Evolutionary conservation across 2,888 invertebrate species (phyloP).

Genomic region (Eledone cirrhosa): DNA sequence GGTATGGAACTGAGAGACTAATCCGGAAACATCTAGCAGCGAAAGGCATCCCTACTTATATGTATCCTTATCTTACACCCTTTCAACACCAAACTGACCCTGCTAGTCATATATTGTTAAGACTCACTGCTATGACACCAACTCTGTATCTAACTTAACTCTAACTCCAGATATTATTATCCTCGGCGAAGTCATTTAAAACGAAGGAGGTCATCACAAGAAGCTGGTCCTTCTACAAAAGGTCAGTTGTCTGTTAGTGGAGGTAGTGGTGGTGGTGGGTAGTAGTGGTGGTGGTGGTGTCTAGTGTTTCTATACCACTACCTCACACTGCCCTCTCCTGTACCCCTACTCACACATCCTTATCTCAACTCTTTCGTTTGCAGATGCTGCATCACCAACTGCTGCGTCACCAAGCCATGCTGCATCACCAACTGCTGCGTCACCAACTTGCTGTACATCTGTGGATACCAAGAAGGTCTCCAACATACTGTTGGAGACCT

Average conservation of each 20-base stretch:
- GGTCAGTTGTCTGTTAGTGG: too few species aligned
- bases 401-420: background rate
- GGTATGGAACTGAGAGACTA: constrained; percentile 66
- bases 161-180: constrained; percentile 48
- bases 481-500: constrained; percentile 44
- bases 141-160: background rate
- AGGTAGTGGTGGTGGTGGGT: too few species aligned
- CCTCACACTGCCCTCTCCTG: too few species aligned
- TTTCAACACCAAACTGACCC: background rate
- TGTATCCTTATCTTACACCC: constrained; percentile 66
- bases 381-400: background rate
- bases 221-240: too few species aligned
- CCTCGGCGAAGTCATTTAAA: constrained; percentile 49
- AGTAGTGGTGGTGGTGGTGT: too few species aligned
- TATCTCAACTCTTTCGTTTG: too few species aligned
- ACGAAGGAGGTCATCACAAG: constrained; percentile 37
- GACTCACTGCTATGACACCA: background rate
- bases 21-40: constrained; percentile 63
- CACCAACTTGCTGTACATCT: background rate
- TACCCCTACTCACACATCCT: too few species aligned
- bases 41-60: constrained; percentile 61
- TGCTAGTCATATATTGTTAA: background rate
- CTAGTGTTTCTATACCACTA: too few species aligned
- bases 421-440: background rate
- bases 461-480: background rate